These are phyloP conservation scores for Bubo scandiacus DNA, from an alignment of 2,113 vertebrate species.

Conservation along the genomic window DNA sequence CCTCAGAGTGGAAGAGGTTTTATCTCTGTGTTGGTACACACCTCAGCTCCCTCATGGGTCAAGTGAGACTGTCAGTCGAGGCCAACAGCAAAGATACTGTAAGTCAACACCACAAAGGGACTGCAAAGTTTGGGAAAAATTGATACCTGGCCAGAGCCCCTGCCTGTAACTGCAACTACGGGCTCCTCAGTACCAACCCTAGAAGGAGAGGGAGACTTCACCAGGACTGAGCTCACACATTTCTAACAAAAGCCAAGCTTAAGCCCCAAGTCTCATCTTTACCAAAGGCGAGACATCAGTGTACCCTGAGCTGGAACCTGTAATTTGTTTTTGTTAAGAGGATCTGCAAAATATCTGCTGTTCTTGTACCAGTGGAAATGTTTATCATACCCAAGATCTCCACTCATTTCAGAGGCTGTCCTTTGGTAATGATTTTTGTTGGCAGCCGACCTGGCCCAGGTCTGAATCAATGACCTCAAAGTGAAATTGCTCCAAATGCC, in stretches of 20 bases:
- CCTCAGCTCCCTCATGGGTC: neutral
- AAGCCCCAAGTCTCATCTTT: neutral
- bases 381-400: accelerated
- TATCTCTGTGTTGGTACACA: neutral
- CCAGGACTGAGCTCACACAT: neutral
- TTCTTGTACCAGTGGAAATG: neutral
- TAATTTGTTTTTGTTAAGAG: neutral
- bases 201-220: neutral
- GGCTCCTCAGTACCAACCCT: neutral
- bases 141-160: neutral
- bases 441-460: neutral
- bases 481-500: neutral
- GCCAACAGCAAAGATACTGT: neutral
- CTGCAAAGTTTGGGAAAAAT: neutral
- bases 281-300: neutral
- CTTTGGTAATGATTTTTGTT: neutral
- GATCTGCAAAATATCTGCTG: neutral
- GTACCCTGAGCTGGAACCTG: neutral
- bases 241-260: neutral
- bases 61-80: neutral
- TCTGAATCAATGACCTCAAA: neutral
- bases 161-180: neutral
- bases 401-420: neutral
- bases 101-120: neutral
- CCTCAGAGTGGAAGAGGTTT: neutral